Conservation (phyloP, 2,113 vertebrate genomes). For the Origma solitaria region DNA sequence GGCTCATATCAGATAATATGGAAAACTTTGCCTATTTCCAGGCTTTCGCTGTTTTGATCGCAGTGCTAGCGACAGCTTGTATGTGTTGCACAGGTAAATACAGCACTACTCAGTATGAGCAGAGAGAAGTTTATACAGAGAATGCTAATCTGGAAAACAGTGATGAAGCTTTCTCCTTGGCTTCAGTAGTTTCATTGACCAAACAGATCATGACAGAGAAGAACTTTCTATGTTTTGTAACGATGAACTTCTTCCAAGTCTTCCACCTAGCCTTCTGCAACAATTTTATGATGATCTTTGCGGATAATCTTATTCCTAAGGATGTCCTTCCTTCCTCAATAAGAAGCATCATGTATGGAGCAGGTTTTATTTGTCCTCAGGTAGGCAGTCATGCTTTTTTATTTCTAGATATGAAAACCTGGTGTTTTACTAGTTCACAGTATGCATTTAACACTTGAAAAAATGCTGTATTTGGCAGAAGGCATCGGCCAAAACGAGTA, state of each 20-base stretch:
- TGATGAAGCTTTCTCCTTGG: constrained; percentile 57
- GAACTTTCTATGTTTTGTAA: constrained; percentile 83
- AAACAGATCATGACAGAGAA: constrained; percentile 81
- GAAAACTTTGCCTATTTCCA: constrained; percentile 81
- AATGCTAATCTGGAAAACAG: neutral
- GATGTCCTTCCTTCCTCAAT: constrained; percentile 75
- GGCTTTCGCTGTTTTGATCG: constrained; percentile 63
- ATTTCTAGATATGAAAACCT: neutral
- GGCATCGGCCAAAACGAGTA: neutral
- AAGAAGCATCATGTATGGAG: constrained; percentile 86
- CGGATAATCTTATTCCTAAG: constrained; percentile 83
- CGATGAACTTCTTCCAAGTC: constrained; percentile 90
- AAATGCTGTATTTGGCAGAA: neutral
- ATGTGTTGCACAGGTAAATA: constrained; percentile 82
- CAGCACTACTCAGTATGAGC: constrained; percentile 74
- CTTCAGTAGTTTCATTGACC: constrained; percentile 66
- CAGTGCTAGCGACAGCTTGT: constrained; percentile 72
- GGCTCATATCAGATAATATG: constrained; percentile 83
- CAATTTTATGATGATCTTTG: constrained; percentile 92
- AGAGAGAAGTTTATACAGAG: neutral
- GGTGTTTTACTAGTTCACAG: neutral
- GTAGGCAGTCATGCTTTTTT: constrained; percentile 54
- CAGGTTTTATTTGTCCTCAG: constrained; percentile 90
- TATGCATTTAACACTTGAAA: neutral
- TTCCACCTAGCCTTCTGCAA: constrained; percentile 85